Base-by-base conservation (phyloP, 1,140 invertebrate species). In the Cotesia glomerata region DNA sequence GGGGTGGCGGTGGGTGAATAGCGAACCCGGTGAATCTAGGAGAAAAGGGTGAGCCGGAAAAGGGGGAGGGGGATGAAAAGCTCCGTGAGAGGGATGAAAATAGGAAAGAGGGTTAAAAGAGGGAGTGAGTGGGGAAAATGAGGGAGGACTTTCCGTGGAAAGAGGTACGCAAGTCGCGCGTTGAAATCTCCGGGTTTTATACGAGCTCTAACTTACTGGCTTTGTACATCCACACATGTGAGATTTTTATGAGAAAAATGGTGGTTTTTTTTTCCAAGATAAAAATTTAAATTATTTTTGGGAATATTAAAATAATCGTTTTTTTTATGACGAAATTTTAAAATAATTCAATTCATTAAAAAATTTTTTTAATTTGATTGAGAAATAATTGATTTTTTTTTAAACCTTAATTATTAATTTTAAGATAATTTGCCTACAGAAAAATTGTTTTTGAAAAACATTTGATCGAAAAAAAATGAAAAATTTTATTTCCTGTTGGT, bases 101-200 rank as follows among this genome's bases (percentile, higher is more conserved):
- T 51, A 56, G 35, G 62, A 32, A 59, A 65, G 69, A 34, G 4
- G 54, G 62, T 36, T 62, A 11, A 34, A 73, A 69, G 63, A 66
- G 69, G 72, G 66, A 45, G 65, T 61, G 58, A 54, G 34, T 32
- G 34, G 49, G 26, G 59, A 8, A 14, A 45, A 45, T 45, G 39
- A 45, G 39, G 39, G 39, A 45, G 39, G 39, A 45, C 39, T 45
- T 45, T 45, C 7, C 11, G 11, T 45, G 39, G 39, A 45, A 45
- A 7, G 39, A 45, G 39, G 39, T 45, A 34, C 78, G 78, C 74
- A 78, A 45, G 79, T 82, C 84, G 80, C 77, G 85, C 85, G 79
- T 86, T 84, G 78, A 87, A 87, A 76, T 86, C 85, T 86, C 85
- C 84, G 75, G 79, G 7, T 45, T 45, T 45, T 45, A 45, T 45